Base-by-base conservation (phyloP, 2,797 vertebrate genomes). In the Microcaecilia unicolor region DNA sequence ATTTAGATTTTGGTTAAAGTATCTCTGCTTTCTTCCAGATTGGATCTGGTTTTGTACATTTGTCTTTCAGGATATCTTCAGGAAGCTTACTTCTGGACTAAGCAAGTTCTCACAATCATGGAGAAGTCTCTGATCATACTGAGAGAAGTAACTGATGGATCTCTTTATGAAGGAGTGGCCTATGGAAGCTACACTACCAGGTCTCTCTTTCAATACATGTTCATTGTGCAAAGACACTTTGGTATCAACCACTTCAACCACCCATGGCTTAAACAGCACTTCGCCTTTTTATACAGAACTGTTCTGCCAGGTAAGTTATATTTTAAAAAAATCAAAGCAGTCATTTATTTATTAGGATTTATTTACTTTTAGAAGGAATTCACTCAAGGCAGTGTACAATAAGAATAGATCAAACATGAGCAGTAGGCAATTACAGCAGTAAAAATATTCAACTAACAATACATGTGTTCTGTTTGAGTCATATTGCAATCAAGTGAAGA, bases 191-290 rank as follows among this genome's bases (percentile, higher is more conserved):
- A 99, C 53, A 97, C 90, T 23, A 98, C 93, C 7, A 86, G 96
- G 26, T 99, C 96, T 0, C 75, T 99, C 23, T 98, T 98, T 61
- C 96, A 99, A 58, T 99, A 99, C 58, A 84, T 99, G 78, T 92
- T 93, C 64, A 83, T 99, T 16, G 89, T 96, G 25, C 92, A 97
- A 67, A 86, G 93, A 15, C 94, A 99, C 70, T 98, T 99, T 25
- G 74, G 77, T 59, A 93, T 98, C 51, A 74, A 88, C 59, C 95
- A 99, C 76, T 97, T 97, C 12, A 63, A 70, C 41, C 95, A 99
- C 52, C 93, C 94, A 4, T 99, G 96, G 96, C 87, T 99, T n/a
- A 90, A 89, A 16, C 80, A 90, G 59, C 96, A 99, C 74, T 99
- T 95, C 27, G 88, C 89, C 18, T 99, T 99, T 75, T 78, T 98